Conservation (phyloP, 1,140 invertebrate species). For the Drosophila auraria region DNA sequence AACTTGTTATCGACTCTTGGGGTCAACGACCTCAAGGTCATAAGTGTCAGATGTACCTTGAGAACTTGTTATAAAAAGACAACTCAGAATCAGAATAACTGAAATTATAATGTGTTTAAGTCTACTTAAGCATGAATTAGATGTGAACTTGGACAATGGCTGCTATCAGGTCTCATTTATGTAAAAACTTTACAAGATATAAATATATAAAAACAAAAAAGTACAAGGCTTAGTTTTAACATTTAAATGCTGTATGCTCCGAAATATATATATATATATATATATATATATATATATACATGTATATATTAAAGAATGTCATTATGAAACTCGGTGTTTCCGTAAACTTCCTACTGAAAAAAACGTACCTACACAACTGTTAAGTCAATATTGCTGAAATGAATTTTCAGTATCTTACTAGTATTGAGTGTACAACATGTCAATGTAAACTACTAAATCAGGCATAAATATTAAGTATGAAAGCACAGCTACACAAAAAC, state of each 20-base stretch:
- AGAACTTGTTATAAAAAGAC: conserved; percentile 33
- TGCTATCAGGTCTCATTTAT: conserved; percentile 40
- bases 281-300: conserved; percentile 34
- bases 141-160: conserved; percentile 40
- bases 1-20: conserved; percentile 70
- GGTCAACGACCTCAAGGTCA: conserved; percentile 39
- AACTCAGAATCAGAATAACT: conserved; percentile 21
- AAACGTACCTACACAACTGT: conserved; percentile 54
- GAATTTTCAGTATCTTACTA: background rate
- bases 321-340: conserved; percentile 57
- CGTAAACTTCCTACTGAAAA: conserved; percentile 42
- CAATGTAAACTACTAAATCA: conserved; percentile 23
- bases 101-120: conserved; percentile 16
- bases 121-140: conserved; percentile 18
- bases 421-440: conserved; percentile 27
- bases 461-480: conserved; percentile 21
- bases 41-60: conserved; percentile 76
- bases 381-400: conserved; percentile 11
- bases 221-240: conserved; percentile 70
- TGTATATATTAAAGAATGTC: conserved; percentile 23
- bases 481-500: background rate
- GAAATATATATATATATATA: conserved; percentile 37
- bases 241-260: conserved; percentile 10
- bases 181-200: conserved; percentile 12
- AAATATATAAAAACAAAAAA: conserved; percentile 42